Conservation (phyloP, 1,140 invertebrate genomes). For the Lasaia peninsularis region DNA sequence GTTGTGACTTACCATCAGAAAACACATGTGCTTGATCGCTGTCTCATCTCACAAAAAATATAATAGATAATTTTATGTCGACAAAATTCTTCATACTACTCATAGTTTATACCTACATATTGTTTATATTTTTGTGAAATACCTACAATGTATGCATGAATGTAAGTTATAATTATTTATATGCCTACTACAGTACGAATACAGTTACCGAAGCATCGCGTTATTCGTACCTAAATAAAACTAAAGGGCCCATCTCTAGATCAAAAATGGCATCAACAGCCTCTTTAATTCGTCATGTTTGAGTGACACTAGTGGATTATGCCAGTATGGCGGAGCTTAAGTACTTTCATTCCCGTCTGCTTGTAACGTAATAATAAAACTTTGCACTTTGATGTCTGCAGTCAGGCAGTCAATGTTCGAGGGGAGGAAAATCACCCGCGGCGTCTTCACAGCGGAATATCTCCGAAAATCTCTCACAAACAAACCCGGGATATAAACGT, state of each 20-base stretch:
- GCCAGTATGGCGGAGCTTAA: conserved; percentile 36
- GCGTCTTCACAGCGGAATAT: conserved; percentile 39
- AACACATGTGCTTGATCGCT: too few species aligned
- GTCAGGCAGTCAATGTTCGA: conserved; percentile 35
- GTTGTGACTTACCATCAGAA: too few species aligned
- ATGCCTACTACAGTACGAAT: not conserved
- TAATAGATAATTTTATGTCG: too few species aligned
- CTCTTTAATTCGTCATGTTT: conserved; percentile 25
- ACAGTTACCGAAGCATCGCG: not conserved
- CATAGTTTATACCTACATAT: too few species aligned
- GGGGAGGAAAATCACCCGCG: conserved; percentile 53
- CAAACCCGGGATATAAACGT: too few species aligned
- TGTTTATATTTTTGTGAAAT: too few species aligned
- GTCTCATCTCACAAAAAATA: too few species aligned
- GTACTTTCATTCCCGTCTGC: conserved; percentile 44
- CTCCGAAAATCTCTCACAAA: conserved; percentile 29
- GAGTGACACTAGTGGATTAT: conserved; percentile 39
- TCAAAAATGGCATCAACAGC: conserved; percentile 23
- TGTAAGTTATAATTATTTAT: not conserved
- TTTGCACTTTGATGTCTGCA: conserved; percentile 61
- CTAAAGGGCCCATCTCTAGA: conserved; percentile 15
- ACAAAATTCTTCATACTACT: too few species aligned
- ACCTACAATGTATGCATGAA: too few species aligned
- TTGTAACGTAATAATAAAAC: conserved; percentile 56
- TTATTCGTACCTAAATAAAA: conserved; percentile 20